Evolutionary conservation across 2,888 invertebrate species (phyloP).

Genomic region (Cynaeus angustus): DNA sequence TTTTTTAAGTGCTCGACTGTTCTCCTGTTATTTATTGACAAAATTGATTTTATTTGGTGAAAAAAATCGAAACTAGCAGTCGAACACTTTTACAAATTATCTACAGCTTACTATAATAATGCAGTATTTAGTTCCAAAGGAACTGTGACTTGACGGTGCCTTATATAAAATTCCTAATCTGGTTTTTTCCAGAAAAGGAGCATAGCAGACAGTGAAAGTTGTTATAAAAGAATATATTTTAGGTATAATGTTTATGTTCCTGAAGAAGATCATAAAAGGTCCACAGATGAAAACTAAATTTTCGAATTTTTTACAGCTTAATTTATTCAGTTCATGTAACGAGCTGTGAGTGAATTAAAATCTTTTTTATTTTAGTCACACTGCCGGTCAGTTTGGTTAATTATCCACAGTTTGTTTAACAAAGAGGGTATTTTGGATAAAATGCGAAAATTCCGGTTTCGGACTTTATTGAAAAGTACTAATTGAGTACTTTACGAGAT

Average conservation of each 20-base stretch:
- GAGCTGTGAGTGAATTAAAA: neutral
- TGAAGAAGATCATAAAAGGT: slow-evolving; percentile 9
- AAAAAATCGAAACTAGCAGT: slow-evolving; percentile 22
- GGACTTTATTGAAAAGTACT: too few relatives aligned
- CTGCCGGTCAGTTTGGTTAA: too few relatives aligned
- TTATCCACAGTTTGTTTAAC: too few relatives aligned
- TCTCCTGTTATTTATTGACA: slow-evolving; percentile 24
- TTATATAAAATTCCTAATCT: slow-evolving; percentile 57
- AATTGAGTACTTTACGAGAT: too few relatives aligned
- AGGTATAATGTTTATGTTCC: slow-evolving; percentile 35
- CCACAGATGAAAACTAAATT: slow-evolving; percentile 21
- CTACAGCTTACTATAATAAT: slow-evolving; percentile 54
- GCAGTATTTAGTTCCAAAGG: slow-evolving; percentile 65
- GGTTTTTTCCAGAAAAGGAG: slow-evolving; percentile 57
- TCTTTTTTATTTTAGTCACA: too few relatives aligned
- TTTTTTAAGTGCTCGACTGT: slow-evolving; percentile 55
- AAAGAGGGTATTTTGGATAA: too few relatives aligned
- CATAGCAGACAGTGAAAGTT: slow-evolving; percentile 52
- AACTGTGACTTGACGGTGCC: slow-evolving; percentile 64
- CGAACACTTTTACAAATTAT: slow-evolving; percentile 44
- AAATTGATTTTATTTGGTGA: slow-evolving; percentile 1
- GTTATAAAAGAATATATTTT: slow-evolving; percentile 46
- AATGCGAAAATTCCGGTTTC: too few relatives aligned
- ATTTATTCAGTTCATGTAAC: slow-evolving; percentile 23
- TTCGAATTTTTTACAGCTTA: slow-evolving; percentile 16